phyloP scores from a whole-genome alignment of 2,888 invertebrate genomes.

The Proisotoma minuta region DNA sequence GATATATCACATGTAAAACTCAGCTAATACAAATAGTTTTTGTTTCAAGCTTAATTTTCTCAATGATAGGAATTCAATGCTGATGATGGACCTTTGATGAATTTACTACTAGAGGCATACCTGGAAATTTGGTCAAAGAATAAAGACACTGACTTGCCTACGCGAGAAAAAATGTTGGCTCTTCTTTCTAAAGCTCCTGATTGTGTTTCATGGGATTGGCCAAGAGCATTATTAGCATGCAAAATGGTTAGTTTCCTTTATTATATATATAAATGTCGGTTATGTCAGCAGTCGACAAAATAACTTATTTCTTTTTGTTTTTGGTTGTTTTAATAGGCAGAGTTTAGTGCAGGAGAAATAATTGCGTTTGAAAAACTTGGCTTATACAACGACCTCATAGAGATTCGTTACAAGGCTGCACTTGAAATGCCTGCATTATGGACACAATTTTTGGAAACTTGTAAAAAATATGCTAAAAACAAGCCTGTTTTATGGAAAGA shows the following conservation, averaged over 20 bases:
- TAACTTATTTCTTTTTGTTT: too few species aligned
- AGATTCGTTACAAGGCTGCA: slow-evolving; percentile 43
- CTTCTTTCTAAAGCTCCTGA: slow-evolving; percentile 44
- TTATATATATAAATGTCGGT: too few species aligned
- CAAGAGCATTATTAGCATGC: slow-evolving; percentile 44
- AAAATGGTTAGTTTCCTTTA: too few species aligned
- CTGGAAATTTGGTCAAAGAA: slow-evolving; percentile 39
- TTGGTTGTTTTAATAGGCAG: slow-evolving; percentile 29
- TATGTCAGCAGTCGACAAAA: too few species aligned
- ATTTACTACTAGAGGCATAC: slow-evolving; percentile 44
- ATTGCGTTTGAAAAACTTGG: slow-evolving; percentile 46
- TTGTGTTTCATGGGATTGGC: slow-evolving; percentile 46
- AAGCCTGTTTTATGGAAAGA: slow-evolving; percentile 46
- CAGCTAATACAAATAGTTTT: background rate
- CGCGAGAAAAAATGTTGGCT: slow-evolving; percentile 41
- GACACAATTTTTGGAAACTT: slow-evolving; percentile 45
- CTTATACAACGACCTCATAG: slow-evolving; percentile 42
- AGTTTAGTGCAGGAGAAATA: slow-evolving; percentile 44
- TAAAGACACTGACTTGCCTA: slow-evolving; percentile 31
- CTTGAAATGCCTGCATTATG: slow-evolving; percentile 35
- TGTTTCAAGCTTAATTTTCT: slow-evolving; percentile 1
- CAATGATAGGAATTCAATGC: slow-evolving; percentile 38
- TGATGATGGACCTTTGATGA: slow-evolving; percentile 46
- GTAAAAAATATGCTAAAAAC: slow-evolving; percentile 42
- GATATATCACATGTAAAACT: slow-evolving; percentile 42